These are phyloP conservation scores for Aulostomus chinensis DNA, from an alignment of 2,797 vertebrate genomes.

Conservation along the genomic window DNA sequence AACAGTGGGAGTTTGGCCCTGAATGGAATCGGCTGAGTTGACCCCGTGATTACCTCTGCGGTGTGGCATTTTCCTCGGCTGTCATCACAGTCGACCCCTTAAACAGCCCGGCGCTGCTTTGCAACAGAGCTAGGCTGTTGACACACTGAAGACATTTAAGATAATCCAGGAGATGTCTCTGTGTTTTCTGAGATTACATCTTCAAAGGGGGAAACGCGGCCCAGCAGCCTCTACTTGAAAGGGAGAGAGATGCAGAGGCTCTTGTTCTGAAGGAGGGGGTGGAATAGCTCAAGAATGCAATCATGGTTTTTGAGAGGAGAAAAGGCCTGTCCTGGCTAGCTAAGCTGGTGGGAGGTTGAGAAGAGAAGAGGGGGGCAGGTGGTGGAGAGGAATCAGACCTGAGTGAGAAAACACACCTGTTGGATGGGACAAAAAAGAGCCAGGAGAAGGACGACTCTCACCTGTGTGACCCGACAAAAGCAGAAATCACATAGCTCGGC, in stretches of 20 bases:
- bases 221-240: constrained; percentile 74
- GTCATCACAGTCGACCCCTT: constrained; percentile 64
- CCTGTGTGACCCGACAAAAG: constrained; percentile 45
- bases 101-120: constrained; percentile 50
- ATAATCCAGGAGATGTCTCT: constrained; percentile 78
- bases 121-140: constrained; percentile 65
- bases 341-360: constrained; percentile 41
- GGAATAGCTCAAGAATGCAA: constrained; percentile 78
- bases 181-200: constrained; percentile 77
- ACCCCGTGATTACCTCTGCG: constrained; percentile 71
- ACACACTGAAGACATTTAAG: constrained; percentile 78
- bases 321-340: constrained; percentile 72
- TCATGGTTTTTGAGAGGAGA: constrained; percentile 68
- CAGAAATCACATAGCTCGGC: constrained; percentile 35
- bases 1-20: constrained; percentile 58
- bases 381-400: constrained; percentile 35
- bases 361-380: constrained; percentile 6
- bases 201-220: constrained; percentile 75
- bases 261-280: constrained; percentile 66
- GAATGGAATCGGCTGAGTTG: constrained; percentile 54
- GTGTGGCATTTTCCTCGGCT: constrained; percentile 58
- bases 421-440: constrained; percentile 43
- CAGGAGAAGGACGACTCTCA: constrained; percentile 42
- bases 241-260: constrained; percentile 65
- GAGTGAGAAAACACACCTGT: constrained; percentile 67